Evolutionary conservation across 1,140 invertebrate genomes (phyloP), one percentile per base, ranked within the genome.

Genomic region (Maniola jurtina): DNA sequence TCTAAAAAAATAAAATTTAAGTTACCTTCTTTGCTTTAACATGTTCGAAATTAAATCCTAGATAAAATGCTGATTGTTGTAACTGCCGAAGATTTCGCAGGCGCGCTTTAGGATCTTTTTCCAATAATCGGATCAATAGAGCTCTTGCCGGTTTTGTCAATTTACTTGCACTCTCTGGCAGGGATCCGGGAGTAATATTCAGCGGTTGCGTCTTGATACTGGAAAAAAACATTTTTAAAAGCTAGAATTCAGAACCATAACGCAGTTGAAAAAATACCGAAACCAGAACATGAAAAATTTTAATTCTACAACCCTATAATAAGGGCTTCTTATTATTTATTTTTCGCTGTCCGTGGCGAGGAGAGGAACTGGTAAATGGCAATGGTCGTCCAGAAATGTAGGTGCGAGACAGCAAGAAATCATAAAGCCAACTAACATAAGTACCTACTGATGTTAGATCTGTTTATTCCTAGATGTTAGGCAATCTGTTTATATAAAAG

Each of bases 31-130:
- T 91, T 36, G 75, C 54, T 61, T 88, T 87, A 6, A 91, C 75
- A 48, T 87, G 76, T 68, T 91, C 89, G 65, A 92, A 90, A 69
- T 92, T 89, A 64, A 83, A 92, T 48, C 83, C 78, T 82, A 92
- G 86, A 64, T 86, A 92, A 73, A 92, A 92, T 7, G 91, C 91
- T 0, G 85, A 82, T 65, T 92, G 87, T 68, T 91, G 85, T 11
- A 92, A 63, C 60, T 89, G 82, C 34, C 88, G 79, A 47, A 92
- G 71, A 50, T 79, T 90, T 45, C 86, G 81, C 71, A 92, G 61
- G 2, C 92, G 81, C 34, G 83, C 75, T 60, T 75, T 75, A 0
- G 90, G 86, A 38, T 91, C 84, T 6, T 69, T 64, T 45, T 91
- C 89, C 35, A 92, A 71, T 6, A 92, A 72, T 25, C 89, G 80